Evolutionary conservation across 2,797 vertebrate species (phyloP), one percentile per base, ranked within the genome.

Genomic region (Hippocampus kuda): DNA sequence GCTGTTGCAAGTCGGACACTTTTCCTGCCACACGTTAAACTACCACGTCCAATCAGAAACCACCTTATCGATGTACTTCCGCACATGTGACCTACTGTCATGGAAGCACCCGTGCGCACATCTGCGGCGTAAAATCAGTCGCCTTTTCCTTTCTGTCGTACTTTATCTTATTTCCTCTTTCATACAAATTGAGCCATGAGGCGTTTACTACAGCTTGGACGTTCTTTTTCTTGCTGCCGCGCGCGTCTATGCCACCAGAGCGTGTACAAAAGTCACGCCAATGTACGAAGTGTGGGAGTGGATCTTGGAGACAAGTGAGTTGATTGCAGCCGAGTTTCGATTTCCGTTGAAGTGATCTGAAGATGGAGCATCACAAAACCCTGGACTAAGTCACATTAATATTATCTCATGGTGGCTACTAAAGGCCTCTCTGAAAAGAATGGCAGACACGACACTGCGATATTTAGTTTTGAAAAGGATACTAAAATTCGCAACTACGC

Each of bases 301-400:
- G 84, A 90, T 26, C 80, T 91, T 41, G 91, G 87, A 26, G 87
- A 88, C 4, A 91, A 91, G 91, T 92, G 77, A 87, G 89, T 84
- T 70, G 73, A 78, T 79, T 76, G 77, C 3, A 11, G 60, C 8
- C 15, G 10, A 26, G 22, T 41, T 46, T 61, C 66, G 26, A 49
- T n/a, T 54, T 44, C 20, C 26, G 13, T 9, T 0, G n/a, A 67
- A 49, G 27, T 9, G 44, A 18, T 38, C 7, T 2, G 27, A 13
- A 30, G 18, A 26, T 67, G 26, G 24, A 13, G 46, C n/a, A 27
- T 12, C 27, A 12, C 27, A 2, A 22, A 8, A 16, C 24, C 18
- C 16, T 18, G 11, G 10, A 24, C 1, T 4, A 54, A 54, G 51
- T 53, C 51, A n/a, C 22, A 9, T 53, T 3, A 22, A 22, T 7